Percentiles rank a stretch among this genome's conserved stretches.
Conservation (phyloP, 2,113 vertebrate species). For the Etia nguti region DNA sequence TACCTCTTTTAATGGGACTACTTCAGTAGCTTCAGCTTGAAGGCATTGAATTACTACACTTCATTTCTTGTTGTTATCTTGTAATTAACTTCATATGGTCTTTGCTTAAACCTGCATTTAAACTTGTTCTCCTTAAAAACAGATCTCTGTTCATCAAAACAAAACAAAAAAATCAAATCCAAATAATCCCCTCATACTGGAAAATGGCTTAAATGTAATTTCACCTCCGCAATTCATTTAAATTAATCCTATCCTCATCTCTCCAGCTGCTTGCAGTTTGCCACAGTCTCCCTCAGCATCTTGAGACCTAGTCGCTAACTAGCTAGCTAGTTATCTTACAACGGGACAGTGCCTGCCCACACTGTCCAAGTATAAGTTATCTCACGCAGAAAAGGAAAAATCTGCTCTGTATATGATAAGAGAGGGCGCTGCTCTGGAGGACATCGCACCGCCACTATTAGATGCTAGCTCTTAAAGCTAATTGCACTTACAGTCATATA, state of each 20-base stretch:
- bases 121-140: neutral
- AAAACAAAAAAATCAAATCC: neutral
- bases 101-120: neutral
- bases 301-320: neutral
- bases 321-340: neutral
- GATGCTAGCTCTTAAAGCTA: neutral
- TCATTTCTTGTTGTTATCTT: neutral
- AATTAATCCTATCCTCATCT: neutral
- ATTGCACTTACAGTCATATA: neutral
- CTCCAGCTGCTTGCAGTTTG: neutral
- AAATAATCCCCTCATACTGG: neutral
- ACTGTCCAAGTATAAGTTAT: neutral
- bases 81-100: neutral
- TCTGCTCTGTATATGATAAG: neutral
- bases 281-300: neutral
- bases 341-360: neutral
- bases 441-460: neutral
- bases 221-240: neutral
- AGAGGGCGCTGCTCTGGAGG: rapidly evolving
- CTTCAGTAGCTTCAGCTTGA: neutral
- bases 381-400: neutral
- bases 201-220: neutral
- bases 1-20: neutral
- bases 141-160: neutral
- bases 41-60: neutral